These are phyloP conservation scores for Sphenopsis melanotis DNA, from an alignment of 2,797 vertebrate species.

Conservation along the genomic window DNA sequence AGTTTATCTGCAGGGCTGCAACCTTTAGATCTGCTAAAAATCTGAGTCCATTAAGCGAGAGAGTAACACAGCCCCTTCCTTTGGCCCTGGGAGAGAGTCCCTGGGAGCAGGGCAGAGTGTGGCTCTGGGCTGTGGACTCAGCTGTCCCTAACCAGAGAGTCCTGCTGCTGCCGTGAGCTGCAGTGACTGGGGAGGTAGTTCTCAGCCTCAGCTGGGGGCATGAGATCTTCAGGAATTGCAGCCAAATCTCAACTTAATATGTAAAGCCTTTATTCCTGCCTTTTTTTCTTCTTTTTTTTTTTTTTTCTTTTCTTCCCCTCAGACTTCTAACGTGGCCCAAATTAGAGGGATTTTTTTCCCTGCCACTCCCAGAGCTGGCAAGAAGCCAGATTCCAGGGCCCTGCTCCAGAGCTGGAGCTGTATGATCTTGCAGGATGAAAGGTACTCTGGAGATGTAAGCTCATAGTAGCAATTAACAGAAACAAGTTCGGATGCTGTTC, in stretches of 20 bases:
- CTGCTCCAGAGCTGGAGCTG: neutral
- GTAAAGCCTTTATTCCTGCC: neutral
- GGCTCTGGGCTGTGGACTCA: neutral
- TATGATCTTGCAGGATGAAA: slow-evolving; percentile 43
- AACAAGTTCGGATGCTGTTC: neutral
- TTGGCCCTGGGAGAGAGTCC: neutral
- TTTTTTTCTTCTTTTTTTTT: fast-evolving
- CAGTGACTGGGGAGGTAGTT: neutral
- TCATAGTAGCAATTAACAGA: slow-evolving; percentile 40
- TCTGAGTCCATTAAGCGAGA: neutral
- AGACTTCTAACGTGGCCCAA: neutral
- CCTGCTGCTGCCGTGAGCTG: neutral
- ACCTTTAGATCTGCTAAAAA: neutral
- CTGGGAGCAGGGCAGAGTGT: neutral
- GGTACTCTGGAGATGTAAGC: slow-evolving; percentile 40
- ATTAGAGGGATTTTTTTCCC: neutral
- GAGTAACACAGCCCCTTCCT: neutral
- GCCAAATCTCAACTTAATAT: neutral
- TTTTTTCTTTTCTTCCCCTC: fast-evolving
- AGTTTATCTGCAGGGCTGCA: neutral
- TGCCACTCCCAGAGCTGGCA: neutral
- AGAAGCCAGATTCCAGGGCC: slow-evolving; percentile 5
- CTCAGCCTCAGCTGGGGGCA: neutral
- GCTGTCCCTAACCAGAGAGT: neutral
- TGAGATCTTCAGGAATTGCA: neutral